phyloP scores from a whole-genome alignment of 2,797 vertebrate genomes.

The Oreochromis grahami region DNA sequence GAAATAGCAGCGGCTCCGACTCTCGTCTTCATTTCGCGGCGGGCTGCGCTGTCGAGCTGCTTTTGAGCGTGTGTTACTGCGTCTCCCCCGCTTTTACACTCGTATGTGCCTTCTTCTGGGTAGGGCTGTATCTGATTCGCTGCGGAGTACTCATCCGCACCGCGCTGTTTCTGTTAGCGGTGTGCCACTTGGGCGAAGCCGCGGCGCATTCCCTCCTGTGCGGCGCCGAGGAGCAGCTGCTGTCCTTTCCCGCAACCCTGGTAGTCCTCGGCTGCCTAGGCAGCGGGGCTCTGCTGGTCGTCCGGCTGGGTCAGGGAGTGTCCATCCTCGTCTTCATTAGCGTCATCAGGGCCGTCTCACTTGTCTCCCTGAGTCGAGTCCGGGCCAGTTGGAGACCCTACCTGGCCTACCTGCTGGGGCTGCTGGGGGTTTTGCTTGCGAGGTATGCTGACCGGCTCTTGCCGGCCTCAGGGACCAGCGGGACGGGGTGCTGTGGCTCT shows the following conservation, averaged over 20 bases:
- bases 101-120: conserved; percentile 78
- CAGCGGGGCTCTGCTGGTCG: conserved; percentile 83
- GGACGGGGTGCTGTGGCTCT: conserved; percentile 77
- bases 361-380: conserved; percentile 77
- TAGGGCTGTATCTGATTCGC: conserved; percentile 79
- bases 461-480: conserved; percentile 76
- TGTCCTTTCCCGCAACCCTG: conserved; percentile 77
- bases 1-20: conserved; percentile 62
- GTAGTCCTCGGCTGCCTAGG: conserved; percentile 84
- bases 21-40: conserved; percentile 48
- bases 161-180: conserved; percentile 71
- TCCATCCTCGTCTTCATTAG: conserved; percentile 82
- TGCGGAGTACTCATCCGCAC: conserved; percentile 74
- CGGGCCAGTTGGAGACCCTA: conserved; percentile 85
- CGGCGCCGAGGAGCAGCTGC: conserved; percentile 74
- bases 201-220: conserved; percentile 75
- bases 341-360: conserved; percentile 77
- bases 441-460: conserved; percentile 82
- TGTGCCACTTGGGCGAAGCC: conserved; percentile 83
- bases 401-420: conserved; percentile 86
- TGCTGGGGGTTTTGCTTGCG: conserved; percentile 83
- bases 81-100: conserved; percentile 69
- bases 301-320: conserved; percentile 79
- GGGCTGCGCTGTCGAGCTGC: conserved; percentile 61
- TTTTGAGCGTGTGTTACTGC: conserved; percentile 61